Base-by-base conservation (phyloP, 2,888 invertebrate genomes). In the Platycnemis pennipes region DNA sequence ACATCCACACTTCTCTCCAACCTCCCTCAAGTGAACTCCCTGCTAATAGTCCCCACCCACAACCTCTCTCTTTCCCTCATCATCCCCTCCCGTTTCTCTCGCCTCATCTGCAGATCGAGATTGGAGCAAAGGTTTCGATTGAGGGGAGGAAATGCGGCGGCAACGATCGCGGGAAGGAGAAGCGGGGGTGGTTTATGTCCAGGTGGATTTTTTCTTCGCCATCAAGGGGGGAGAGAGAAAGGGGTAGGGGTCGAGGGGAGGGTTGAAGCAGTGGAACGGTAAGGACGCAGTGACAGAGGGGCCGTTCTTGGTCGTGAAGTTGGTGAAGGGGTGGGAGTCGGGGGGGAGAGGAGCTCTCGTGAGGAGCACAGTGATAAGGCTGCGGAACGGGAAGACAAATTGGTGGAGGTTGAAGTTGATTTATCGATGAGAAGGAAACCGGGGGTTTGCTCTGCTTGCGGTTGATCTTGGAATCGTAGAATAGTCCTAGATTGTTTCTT, bases 401-500 rank as follows among this genome's bases (percentile, higher is more conserved):
- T 91, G 91, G 91, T 69, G 91, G 91, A 69, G 69, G 69, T 26
- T 91, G 91, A 63, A 91, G 91, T 91, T 91, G 91, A 91, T 91
- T 91, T 91, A 91, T 91, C 91, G 56, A n/a, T 44, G 69, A 4
- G 63, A 69, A 42, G 63, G n/a, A n/a, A n/a, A 46, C 88, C 88
- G 31, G 53, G 49, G 42, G 91, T 63, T 44, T n/a, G 13, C 69
- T 45, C 44, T 44, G 5, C 53, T 49, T n/a, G 26, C 63, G 44
- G 91, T 63, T 63, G 56, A 44, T 91, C 91, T 91, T 91, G 63
- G 77, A 91, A 91, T 69, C 63, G 91, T 63, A 22, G 63, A 91
- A 44, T 91, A 69, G 63, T 56, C 31, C 42, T 49, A 26, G 63
- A 63, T 63, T 63, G 63, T 63, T n/a, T 77, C 77, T 31, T 77